phyloP scores from a whole-genome alignment of 2,797 vertebrate genomes.

The Pelodytes ibericus region DNA sequence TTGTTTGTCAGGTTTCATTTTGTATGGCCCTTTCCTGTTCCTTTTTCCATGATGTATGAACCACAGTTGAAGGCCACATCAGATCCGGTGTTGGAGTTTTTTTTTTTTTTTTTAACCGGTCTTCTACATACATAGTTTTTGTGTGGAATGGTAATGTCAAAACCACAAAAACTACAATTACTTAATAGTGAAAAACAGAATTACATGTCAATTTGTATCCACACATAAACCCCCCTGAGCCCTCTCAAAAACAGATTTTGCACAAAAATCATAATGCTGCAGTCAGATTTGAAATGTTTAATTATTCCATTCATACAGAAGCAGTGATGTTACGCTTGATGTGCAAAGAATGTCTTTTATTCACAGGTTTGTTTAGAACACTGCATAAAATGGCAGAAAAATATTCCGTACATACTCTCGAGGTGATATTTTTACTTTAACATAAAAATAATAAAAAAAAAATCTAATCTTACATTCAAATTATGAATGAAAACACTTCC shows the following conservation, averaged over 20 bases:
- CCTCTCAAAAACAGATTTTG: too few species aligned
- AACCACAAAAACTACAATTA: too few species aligned
- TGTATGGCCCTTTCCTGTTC: neutral
- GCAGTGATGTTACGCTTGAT: constrained; percentile 20
- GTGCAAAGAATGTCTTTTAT: constrained; percentile 46
- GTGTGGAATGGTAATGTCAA: too few species aligned
- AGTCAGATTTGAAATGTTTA: neutral
- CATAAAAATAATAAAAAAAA: constrained; percentile 30
- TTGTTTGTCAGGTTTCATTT: neutral
- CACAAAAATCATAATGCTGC: too few species aligned
- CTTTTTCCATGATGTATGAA: neutral
- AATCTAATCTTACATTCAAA: constrained; percentile 18
- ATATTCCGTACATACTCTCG: constrained; percentile 25
- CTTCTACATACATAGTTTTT: too few species aligned
- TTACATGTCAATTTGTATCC: too few species aligned
- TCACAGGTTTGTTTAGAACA: constrained; percentile 44
- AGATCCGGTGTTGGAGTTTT: too few species aligned
- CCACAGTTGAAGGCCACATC: neutral
- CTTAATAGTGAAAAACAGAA: too few species aligned
- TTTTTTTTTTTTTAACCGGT: too few species aligned
- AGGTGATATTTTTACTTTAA: constrained; percentile 17
- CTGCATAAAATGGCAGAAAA: constrained; percentile 38
- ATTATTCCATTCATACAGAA: constrained; percentile 16
- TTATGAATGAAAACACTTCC: constrained; percentile 34
- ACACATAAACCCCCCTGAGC: too few species aligned